These are phyloP conservation scores for Ochropleura leucogaster DNA, from an alignment of 2,888 invertebrate species.

Conservation along the genomic window DNA sequence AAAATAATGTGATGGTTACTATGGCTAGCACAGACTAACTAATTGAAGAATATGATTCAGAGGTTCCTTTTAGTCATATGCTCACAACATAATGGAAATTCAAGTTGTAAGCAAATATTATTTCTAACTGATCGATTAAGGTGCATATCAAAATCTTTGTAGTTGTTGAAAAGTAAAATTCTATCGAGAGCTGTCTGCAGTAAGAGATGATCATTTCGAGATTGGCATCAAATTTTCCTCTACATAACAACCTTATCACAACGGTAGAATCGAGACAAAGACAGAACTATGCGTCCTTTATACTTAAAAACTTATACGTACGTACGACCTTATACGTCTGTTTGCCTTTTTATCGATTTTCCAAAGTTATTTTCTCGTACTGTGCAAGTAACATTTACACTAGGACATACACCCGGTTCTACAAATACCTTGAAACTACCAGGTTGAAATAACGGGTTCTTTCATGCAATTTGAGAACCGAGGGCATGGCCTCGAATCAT, in stretches of 20 bases:
- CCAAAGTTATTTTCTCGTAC: conserved; percentile 41
- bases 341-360: too few relatives aligned
- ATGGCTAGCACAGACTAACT: conserved; percentile 56
- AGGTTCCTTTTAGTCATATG: conserved; percentile 7
- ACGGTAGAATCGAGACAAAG: not conserved
- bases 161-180: not conserved
- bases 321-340: too few relatives aligned
- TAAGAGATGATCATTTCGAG: not conserved
- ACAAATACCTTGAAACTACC: not conserved
- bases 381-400: conserved; percentile 61
- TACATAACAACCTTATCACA: not conserved
- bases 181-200: not conserved
- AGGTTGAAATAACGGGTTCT: not conserved
- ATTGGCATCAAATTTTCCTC: not conserved
- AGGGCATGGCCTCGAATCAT: not conserved
- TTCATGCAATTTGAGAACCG: not conserved
- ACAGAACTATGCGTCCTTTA: not conserved
- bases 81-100: not conserved
- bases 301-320: too few relatives aligned
- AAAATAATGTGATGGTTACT: conserved; percentile 39
- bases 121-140: not conserved
- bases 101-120: not conserved
- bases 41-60: conserved; percentile 22
- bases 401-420: not conserved
- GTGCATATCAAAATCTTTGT: not conserved